phyloP scores from a whole-genome alignment of 2,113 vertebrate species.

The Heloderma charlesbogerti region DNA sequence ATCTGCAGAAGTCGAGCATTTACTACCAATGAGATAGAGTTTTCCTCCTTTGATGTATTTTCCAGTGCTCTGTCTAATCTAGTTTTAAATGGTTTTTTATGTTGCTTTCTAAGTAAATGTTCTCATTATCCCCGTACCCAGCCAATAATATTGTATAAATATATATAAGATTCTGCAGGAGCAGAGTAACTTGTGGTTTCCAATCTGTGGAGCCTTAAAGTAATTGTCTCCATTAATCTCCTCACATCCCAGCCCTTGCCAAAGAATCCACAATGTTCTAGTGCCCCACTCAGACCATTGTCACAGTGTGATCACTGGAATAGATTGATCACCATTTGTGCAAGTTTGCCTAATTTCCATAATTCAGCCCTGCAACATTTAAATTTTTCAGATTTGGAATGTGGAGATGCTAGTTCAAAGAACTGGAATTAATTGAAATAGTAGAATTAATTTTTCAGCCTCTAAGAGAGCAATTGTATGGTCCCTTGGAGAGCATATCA shows the following conservation, averaged over 20 bases:
- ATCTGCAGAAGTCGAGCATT: neutral
- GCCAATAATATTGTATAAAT: neutral
- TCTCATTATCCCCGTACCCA: neutral
- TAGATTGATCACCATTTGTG: neutral
- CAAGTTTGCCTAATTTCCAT: neutral
- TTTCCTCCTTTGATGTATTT: fast-evolving
- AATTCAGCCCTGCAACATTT: neutral
- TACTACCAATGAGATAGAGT: neutral
- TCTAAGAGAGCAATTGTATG: too few species aligned
- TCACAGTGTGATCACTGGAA: neutral
- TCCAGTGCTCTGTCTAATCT: neutral
- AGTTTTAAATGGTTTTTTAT: neutral
- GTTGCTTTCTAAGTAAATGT: fast-evolving
- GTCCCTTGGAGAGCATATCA: too few species aligned
- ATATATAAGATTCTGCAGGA: neutral
- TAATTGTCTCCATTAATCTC: neutral
- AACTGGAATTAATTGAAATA: neutral
- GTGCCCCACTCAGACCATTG: neutral
- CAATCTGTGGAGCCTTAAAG: neutral
- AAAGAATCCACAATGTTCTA: neutral
- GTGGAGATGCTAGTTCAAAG: neutral
- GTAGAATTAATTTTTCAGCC: neutral
- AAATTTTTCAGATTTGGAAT: neutral
- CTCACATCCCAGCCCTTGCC: neutral
- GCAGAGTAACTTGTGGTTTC: fast-evolving